Evolutionary conservation across 2,113 vertebrate genomes (phyloP), one percentile per base, ranked within the genome.

Genomic region (Caloenas nicobarica): DNA sequence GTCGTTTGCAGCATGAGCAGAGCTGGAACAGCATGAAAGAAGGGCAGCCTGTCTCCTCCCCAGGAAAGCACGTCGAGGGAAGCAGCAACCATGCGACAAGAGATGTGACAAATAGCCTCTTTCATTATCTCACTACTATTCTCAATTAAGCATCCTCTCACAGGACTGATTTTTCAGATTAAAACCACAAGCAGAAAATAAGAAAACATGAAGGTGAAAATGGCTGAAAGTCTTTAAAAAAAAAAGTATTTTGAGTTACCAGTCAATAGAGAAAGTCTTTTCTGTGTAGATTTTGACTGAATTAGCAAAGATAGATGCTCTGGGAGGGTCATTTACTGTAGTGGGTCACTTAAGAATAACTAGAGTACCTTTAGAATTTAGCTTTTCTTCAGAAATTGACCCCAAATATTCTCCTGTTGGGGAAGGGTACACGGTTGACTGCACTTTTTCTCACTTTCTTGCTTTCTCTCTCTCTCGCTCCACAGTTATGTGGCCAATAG

Each of bases 151-250:
- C 70, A 68, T 19, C 66, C 82, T 91, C 94, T 96, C 80, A 72
- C 36, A 83, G 70, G 72, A 77, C 36, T 89, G 80, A 86, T 87
- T 44, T 81, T 90, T 62, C 86, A 44, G 16, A 69, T 89, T 85
- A 94, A 95, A 96, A 88, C 54, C 66, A 73, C 40, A 81, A 82
- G 81, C 60, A 89, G 90, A 95, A 96, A 95, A 87, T 85, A 92
- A 87, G 87, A 95, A 87, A 80, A 70, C 12, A 81, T 61, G n/a
- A 91, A 86, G 61, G 62, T 82, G 69, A 90, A 88, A 95, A 72
- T 34, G 34, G 25, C 33, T 82, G 40, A 77, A 92, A 86, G 16
- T 71, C 38, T 56, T 38, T 13, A 34, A 23, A 33, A 31, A 78
- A 28, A 71, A 65, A 34, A 4, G 5, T 16, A 46, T 86, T 26